Conservation (phyloP, 2,113 vertebrate species). For the Esox niger region DNA sequence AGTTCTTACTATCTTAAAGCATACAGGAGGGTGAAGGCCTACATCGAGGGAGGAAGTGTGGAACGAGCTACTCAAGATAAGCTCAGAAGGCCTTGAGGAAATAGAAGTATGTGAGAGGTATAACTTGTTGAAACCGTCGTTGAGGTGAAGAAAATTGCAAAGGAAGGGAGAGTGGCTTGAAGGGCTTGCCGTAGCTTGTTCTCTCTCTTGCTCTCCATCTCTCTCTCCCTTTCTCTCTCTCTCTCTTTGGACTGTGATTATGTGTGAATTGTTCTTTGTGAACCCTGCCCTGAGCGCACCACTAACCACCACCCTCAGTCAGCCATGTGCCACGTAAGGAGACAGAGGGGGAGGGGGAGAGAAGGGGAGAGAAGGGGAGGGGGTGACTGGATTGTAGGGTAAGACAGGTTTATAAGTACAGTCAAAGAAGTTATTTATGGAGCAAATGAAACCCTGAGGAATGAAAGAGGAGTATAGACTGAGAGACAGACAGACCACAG, state of each 20-base stretch:
- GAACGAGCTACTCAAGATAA: not conserved
- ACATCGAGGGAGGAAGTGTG: not conserved
- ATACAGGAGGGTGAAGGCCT: not conserved
- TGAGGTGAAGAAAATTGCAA: not conserved
- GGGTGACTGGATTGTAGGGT: slow-evolving; percentile 31
- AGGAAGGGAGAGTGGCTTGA: not conserved
- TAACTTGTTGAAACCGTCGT: slow-evolving; percentile 24
- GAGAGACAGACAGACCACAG: not conserved
- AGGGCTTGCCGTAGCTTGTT: not conserved
- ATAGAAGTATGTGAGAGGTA: not conserved
- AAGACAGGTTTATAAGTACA: not conserved
- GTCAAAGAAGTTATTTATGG: too few species aligned
- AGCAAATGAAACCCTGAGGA: too few species aligned
- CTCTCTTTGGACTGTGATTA: slow-evolving; percentile 43
- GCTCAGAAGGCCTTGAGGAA: not conserved
- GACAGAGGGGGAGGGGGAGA: slow-evolving; percentile 15
- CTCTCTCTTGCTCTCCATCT: slow-evolving; percentile 5
- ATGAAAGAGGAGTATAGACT: not conserved
- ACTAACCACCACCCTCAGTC: slow-evolving; percentile 47
- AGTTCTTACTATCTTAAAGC: too few species aligned
- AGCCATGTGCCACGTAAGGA: slow-evolving; percentile 42
- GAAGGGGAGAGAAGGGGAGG: slow-evolving; percentile 18
- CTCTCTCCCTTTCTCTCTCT: not conserved
- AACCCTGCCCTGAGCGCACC: slow-evolving; percentile 32
- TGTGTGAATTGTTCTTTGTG: slow-evolving; percentile 41